These are phyloP conservation scores for Nephotettix cincticeps DNA, from an alignment of 1,140 invertebrate species.

Conservation along the genomic window DNA sequence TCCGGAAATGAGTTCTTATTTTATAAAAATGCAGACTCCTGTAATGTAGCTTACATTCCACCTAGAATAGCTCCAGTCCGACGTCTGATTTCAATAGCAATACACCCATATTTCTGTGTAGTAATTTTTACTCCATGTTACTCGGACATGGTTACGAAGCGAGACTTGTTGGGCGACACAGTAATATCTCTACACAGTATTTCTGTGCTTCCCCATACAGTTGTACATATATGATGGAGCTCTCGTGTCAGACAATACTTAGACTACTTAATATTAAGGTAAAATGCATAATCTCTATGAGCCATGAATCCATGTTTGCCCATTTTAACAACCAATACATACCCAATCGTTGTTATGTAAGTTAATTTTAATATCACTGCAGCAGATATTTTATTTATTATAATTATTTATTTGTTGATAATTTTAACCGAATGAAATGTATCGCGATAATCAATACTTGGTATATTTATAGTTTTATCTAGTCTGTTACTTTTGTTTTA, in stretches of 20 bases:
- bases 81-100: not conserved
- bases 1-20: too few species aligned
- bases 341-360: too few species aligned
- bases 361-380: too few species aligned
- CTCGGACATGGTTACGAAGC: not conserved
- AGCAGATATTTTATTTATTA: too few species aligned
- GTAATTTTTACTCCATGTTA: not conserved
- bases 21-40: too few species aligned
- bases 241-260: slow-evolving; percentile 3
- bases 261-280: not conserved
- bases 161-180: not conserved
- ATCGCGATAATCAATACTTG: too few species aligned
- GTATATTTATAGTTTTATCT: not conserved
- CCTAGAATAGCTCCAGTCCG: not conserved
- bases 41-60: too few species aligned
- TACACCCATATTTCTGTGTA: not conserved
- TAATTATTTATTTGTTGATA: too few species aligned
- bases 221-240: not conserved
- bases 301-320: not conserved
- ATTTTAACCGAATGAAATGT: too few species aligned
- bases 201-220: not conserved
- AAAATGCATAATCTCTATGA: not conserved
- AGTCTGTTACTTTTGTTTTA: not conserved
- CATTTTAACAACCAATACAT: not conserved
- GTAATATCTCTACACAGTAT: not conserved